These are phyloP conservation scores for Pyrgilauda ruficollis DNA, from an alignment of 2,113 vertebrate genomes.

Conservation along the genomic window DNA sequence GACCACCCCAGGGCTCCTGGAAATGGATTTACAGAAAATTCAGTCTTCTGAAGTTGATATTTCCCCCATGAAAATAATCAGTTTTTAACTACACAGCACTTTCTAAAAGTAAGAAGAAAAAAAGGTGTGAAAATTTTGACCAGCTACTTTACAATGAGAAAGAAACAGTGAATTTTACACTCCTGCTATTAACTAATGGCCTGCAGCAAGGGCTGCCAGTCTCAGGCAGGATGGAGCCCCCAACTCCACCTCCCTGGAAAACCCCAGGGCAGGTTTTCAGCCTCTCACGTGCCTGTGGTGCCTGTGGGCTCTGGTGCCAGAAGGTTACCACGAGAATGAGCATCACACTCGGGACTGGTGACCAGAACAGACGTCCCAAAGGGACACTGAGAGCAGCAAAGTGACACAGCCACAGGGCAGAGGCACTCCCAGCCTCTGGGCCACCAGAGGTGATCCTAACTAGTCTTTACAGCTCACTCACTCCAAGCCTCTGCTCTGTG, in stretches of 20 bases:
- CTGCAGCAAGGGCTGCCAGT: background rate
- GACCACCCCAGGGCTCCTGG: background rate
- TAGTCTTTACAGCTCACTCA: accelerated
- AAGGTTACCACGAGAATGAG: accelerated
- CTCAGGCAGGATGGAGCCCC: background rate
- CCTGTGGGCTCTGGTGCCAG: accelerated
- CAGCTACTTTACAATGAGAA: background rate
- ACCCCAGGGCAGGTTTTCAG: background rate
- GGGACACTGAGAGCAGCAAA: background rate
- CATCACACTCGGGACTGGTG: accelerated
- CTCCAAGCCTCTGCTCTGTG: background rate
- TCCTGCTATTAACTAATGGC: background rate
- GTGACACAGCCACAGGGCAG: background rate
- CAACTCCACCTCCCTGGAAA: accelerated
- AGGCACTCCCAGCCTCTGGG: background rate
- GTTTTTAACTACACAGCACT: background rate
- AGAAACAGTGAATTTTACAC: background rate
- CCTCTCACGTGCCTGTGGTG: accelerated
- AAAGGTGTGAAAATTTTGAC: background rate
- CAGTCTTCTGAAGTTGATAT: background rate
- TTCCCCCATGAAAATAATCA: background rate
- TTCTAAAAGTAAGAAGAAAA: background rate
- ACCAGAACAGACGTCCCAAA: background rate
- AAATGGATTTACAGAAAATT: background rate
- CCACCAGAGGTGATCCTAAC: background rate